phyloP scores from a whole-genome alignment of 2,888 invertebrate species.

The Glomeris marginata region DNA sequence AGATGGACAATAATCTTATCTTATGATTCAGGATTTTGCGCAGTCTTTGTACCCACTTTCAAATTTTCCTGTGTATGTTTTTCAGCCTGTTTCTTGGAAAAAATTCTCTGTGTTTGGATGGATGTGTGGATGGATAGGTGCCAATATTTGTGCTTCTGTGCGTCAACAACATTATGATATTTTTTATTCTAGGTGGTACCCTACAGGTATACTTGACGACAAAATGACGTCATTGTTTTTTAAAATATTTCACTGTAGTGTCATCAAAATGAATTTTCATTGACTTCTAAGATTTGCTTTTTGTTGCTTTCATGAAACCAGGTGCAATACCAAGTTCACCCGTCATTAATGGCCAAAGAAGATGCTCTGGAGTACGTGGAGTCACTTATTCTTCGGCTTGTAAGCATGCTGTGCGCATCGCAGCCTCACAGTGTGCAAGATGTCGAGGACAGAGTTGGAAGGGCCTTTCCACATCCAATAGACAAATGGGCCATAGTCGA shows the following conservation, averaged over 20 bases:
- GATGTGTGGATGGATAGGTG: too few relatives aligned
- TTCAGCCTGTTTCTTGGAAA: too few relatives aligned
- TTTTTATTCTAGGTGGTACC: neutral
- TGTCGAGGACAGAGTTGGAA: conserved; percentile 80
- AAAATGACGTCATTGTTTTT: neutral
- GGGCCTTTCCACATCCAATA: conserved; percentile 87
- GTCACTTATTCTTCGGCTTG: conserved; percentile 67
- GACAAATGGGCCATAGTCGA: conserved; percentile 86
- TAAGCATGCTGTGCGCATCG: conserved; percentile 67
- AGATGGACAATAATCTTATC: too few relatives aligned
- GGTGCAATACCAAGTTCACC: conserved; percentile 83
- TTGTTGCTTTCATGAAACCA: conserved; percentile 33
- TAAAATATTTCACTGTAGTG: neutral
- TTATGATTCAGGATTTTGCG: too few relatives aligned
- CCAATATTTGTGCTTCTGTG: too few relatives aligned
- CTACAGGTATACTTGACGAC: neutral
- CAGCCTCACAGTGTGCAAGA: conserved; percentile 46
- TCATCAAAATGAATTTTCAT: too few relatives aligned
- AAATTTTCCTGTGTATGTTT: too few relatives aligned
- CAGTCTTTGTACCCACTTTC: too few relatives aligned
- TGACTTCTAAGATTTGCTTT: conserved; percentile 11
- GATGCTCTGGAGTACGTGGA: conserved; percentile 88
- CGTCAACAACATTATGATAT: too few relatives aligned
- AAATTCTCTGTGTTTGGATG: too few relatives aligned
- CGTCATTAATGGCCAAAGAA: conserved; percentile 65